Conservation (phyloP, 2,888 invertebrate species). For the Lasioglossum villosulum region DNA sequence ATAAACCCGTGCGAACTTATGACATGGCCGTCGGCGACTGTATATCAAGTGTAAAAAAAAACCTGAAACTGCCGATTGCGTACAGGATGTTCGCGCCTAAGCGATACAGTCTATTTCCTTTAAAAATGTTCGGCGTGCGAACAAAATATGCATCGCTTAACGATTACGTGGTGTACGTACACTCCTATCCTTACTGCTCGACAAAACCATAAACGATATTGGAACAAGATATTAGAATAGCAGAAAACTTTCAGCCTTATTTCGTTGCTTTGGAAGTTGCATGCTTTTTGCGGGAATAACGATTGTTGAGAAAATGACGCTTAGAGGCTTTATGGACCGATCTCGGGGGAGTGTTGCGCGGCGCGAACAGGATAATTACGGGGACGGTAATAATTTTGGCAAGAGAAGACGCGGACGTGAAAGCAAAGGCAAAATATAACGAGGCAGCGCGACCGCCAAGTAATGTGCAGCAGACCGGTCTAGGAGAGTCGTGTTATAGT, state of each 20-base stretch:
- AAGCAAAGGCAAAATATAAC: constrained; percentile 35
- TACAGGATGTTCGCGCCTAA: neutral
- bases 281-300: no score
- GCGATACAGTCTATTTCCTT: neutral
- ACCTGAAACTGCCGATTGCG: neutral
- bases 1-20: neutral
- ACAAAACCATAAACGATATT: no score
- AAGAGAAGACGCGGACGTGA: constrained; percentile 22
- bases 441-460: constrained; percentile 71
- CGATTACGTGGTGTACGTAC: no score
- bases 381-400: constrained; percentile 36
- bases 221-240: no score
- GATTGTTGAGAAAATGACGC: no score
- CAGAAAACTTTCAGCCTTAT: no score
- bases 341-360: neutral
- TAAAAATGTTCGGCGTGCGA: neutral
- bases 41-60: neutral
- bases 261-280: no score
- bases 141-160: no score
- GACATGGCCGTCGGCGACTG: neutral
- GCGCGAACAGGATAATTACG: constrained; percentile 25
- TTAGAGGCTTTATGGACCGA: no score
- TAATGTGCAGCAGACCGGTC: constrained; percentile 78
- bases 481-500: constrained; percentile 64
- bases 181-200: no score